Evolutionary conservation across 2,888 invertebrate genomes (phyloP), one percentile per base, ranked within the genome.

Genomic region (Platypus cylindrus): DNA sequence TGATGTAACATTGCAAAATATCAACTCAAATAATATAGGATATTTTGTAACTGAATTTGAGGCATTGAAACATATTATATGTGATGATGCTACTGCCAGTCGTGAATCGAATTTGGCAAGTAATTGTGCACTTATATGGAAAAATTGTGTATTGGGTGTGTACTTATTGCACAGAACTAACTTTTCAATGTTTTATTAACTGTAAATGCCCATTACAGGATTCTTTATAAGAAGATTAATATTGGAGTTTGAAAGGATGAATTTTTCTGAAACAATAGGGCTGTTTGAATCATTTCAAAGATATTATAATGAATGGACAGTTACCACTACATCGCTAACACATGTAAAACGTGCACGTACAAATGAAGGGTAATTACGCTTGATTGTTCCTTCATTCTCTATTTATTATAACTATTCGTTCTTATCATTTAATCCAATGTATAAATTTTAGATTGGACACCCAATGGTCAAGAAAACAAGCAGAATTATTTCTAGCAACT

Each of bases 381-480:
- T n/a, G n/a, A n/a, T n/a, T 5, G 13, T 26, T 13, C 3, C 9
- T 12, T 26, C 3, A 2, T 26, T 14, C 17, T 33, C 28, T 3
- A 17, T 14, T 8, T 3, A 18, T 16, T 5, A 27, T 4, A 24
- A 11, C 7, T 12, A 24, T 5, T 24, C 12, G 12, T 11, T 11
- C 4, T 5, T 4, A 17, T 15, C 13, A 20, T 14, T 30, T 12
- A n/a, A 27, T 40, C 47, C 39, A 36, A 57, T 58, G 55, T 49
- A 45, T 47, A 66, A 65, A 42, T 68, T 71, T 45, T n/a, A n/a
- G n/a, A n/a, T n/a, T n/a, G n/a, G 69, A 74, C 48, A 72, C 75
- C 45, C 74, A 76, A 38, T 86, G 85, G 85, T 86, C 87, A 1
- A 75, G 80, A 41, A 78, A 83, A 49, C 90, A 91, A 63, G 89